These are phyloP conservation scores for Dromius quadrimaculatus DNA, from an alignment of 2,888 invertebrate genomes.

Conservation along the genomic window DNA sequence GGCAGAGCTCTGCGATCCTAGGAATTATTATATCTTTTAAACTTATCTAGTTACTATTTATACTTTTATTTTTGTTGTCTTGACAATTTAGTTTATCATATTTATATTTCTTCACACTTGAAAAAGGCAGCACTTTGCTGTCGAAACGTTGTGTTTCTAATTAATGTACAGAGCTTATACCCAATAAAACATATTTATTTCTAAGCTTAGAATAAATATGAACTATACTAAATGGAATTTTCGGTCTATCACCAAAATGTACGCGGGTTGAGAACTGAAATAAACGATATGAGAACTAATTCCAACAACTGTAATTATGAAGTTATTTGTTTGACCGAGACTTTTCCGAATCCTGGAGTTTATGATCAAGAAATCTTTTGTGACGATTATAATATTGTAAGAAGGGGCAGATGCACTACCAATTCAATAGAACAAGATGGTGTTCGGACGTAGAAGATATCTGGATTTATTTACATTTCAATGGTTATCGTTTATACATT, in stretches of 20 bases:
- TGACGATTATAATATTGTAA: neutral
- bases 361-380: neutral
- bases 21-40: too few species aligned
- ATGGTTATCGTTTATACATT: neutral
- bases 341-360: neutral
- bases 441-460: neutral
- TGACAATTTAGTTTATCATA: too few species aligned
- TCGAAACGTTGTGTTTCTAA: too few species aligned
- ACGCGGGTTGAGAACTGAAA: neutral
- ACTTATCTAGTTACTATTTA: too few species aligned
- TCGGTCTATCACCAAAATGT: neutral
- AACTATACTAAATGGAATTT: too few species aligned
- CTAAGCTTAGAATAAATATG: too few species aligned
- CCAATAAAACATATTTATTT: too few species aligned
- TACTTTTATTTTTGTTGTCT: too few species aligned
- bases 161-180: too few species aligned
- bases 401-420: neutral
- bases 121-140: too few species aligned
- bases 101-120: too few species aligned
- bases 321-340: neutral
- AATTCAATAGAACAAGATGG: neutral
- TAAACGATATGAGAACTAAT: neutral
- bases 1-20: too few species aligned
- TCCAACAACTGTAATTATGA: neutral
- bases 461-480: neutral